Evolutionary conservation across 2,888 invertebrate genomes (phyloP).

Genomic region (Ophion obscuratus): DNA sequence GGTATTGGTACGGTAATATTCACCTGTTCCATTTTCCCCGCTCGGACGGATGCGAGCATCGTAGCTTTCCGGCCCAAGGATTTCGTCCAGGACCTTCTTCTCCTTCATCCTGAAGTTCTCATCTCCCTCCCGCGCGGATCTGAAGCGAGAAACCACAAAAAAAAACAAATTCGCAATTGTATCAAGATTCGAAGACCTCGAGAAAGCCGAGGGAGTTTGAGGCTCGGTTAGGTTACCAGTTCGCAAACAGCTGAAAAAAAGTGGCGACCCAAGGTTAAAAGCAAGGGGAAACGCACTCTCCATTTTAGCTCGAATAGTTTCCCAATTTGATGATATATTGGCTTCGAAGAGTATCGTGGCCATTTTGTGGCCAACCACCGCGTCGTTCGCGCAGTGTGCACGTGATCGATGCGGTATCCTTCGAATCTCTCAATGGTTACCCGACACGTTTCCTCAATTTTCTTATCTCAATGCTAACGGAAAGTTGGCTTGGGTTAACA

Average conservation of each 20-base stretch:
- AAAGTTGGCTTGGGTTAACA: no score
- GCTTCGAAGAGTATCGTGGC: neutral
- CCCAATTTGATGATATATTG: neutral
- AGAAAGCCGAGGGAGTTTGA: neutral
- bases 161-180: constrained; percentile 32
- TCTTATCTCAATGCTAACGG: no score
- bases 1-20: constrained; percentile 80
- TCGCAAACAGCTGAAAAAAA: neutral
- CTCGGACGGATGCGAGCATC: constrained; percentile 97
- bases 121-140: constrained; percentile 91
- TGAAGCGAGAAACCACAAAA: constrained; percentile 74
- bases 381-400: no score
- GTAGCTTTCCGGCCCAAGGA: constrained; percentile 95
- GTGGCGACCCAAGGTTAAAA: neutral
- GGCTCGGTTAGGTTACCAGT: neutral
- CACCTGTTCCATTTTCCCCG: constrained; percentile 97
- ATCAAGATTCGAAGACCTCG: neutral
- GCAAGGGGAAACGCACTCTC: no score
- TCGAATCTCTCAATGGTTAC: no score
- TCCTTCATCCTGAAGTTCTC: constrained; percentile 97
- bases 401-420: no score
- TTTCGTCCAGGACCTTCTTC: constrained; percentile 96
- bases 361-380: neutral
- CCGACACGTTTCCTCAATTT: no score
- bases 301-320: no score